Evolutionary conservation across 2,113 vertebrate genomes (phyloP).

Genomic region (Paraplagusia blochii): DNA sequence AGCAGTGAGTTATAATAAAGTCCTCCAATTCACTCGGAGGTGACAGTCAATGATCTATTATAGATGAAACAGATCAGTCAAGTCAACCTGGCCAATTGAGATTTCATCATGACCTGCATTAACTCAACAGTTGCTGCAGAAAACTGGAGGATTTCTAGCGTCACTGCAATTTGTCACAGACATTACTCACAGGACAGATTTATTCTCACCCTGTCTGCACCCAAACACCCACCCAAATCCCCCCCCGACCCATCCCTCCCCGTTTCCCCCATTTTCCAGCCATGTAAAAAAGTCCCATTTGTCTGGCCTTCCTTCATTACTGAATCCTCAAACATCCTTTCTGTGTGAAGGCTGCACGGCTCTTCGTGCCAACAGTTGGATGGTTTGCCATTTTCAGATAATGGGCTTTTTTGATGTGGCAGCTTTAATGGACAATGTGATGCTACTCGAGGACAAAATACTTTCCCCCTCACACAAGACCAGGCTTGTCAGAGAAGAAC

Average conservation of each 20-base stretch:
- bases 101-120: neutral
- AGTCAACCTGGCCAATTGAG: neutral
- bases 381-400: conserved; percentile 61
- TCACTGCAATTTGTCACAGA: conserved; percentile 36
- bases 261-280: neutral
- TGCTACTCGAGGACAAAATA: conserved; percentile 49
- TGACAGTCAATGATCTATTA: conserved; percentile 5
- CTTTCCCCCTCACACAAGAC: conserved; percentile 45
- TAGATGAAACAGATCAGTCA: neutral
- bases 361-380: conserved; percentile 55
- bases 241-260: neutral
- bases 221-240: neutral
- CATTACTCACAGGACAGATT: conserved; percentile 38
- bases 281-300: conserved; percentile 42
- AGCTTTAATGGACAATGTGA: conserved; percentile 32
- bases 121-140: conserved; percentile 1
- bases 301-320: conserved; percentile 24
- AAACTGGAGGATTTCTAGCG: conserved; percentile 28
- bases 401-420: conserved; percentile 50
- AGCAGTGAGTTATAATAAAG: neutral
- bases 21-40: no score
- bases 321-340: conserved; percentile 53
- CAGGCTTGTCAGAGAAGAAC: conserved; percentile 8
- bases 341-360: conserved; percentile 37
- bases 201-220: conserved; percentile 32